A percentile compares a stretch with the other conserved stretches of the same genome.
Conservation (phyloP, 1,140 invertebrate species). For the Solenopsis fugax region DNA sequence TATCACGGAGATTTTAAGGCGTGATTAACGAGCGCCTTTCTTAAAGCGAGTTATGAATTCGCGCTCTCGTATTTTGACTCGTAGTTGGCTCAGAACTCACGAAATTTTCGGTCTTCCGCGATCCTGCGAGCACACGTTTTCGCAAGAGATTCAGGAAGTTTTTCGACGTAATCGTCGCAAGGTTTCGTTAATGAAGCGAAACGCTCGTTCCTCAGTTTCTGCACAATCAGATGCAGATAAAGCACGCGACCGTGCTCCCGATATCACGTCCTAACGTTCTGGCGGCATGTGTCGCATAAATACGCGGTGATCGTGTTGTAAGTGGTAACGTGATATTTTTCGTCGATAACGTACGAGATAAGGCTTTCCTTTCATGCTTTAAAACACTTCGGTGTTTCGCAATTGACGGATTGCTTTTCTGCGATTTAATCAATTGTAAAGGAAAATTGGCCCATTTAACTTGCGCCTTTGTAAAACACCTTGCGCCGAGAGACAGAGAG, state of each 20-base stretch:
- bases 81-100: not conserved
- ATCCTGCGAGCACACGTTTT: conserved; percentile 11
- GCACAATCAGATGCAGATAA: conserved; percentile 49
- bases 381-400: not conserved
- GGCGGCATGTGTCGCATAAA: conserved; percentile 46
- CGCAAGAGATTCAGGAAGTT: conserved; percentile 41
- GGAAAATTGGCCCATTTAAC: not conserved
- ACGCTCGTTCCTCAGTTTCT: conserved; percentile 37
- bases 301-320: conserved; percentile 42
- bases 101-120: conserved; percentile 20
- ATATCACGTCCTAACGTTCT: conserved; percentile 55
- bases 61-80: not conserved
- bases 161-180: not conserved
- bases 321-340: conserved; percentile 36
- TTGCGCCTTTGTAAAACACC: not conserved
- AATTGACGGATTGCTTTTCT: not conserved
- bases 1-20: not conserved
- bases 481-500: not conserved
- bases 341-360: not conserved
- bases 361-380: not conserved
- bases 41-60: not conserved
- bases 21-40: not conserved
- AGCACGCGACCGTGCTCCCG: conserved; percentile 36
- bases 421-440: not conserved
- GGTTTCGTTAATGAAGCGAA: conserved; percentile 32